Evolutionary conservation across 2,888 invertebrate species (phyloP).

Genomic region (Drosophila aldrichi): DNA sequence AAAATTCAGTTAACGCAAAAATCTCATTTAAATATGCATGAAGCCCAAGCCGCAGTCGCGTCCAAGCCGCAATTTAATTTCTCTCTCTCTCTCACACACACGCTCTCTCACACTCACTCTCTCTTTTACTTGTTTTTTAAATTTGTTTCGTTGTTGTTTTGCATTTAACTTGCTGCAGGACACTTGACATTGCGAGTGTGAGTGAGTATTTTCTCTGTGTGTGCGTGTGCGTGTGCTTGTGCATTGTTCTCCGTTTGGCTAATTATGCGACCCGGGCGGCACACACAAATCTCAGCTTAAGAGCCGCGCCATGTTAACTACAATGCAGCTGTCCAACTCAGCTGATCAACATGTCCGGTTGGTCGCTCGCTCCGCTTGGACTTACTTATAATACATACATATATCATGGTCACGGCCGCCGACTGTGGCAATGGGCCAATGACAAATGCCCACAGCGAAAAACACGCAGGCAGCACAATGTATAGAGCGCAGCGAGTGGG

Average conservation of each 20-base stretch:
- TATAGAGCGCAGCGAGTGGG: not conserved
- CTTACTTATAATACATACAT: constrained; percentile 59
- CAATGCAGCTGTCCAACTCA: constrained; percentile 33
- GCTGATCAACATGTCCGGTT: constrained; percentile 30
- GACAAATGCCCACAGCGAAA: constrained; percentile 35
- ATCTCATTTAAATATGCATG: constrained; percentile 80
- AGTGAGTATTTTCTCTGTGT: not conserved
- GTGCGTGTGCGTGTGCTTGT: not conserved
- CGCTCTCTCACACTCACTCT: constrained; percentile 19
- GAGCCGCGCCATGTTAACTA: constrained; percentile 66
- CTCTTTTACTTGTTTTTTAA: not conserved
- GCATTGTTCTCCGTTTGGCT: constrained; percentile 34
- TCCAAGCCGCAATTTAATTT: constrained; percentile 70
- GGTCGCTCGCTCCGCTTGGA: constrained; percentile 53
- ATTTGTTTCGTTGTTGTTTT: constrained; percentile 11
- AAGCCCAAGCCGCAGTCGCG: constrained; percentile 49
- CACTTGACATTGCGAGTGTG: constrained; percentile 2
- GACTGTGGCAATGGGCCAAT: constrained; percentile 44
- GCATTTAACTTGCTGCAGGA: constrained; percentile 40
- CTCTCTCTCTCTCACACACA: constrained; percentile 13
- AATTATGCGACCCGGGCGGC: constrained; percentile 39
- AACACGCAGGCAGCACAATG: constrained; percentile 5
- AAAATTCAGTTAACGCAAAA: constrained; percentile 79
- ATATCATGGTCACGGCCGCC: constrained; percentile 80
- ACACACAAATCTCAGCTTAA: constrained; percentile 67